Conservation (phyloP, 2,888 invertebrate species). For the Barypeithes pellucidus region DNA sequence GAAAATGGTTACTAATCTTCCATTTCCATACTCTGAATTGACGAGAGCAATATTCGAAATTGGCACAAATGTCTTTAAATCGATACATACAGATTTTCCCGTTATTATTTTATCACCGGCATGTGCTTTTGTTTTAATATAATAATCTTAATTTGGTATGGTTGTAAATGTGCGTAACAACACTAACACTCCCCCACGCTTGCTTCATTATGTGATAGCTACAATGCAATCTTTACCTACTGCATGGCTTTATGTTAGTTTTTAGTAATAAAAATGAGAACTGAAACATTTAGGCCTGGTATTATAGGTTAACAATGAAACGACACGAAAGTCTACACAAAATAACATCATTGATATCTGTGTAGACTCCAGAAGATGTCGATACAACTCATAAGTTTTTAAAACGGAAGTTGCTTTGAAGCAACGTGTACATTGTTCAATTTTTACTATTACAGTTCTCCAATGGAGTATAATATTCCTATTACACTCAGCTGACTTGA, state of each 20-base stretch:
- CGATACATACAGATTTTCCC: constrained; percentile 25
- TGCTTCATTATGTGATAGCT: constrained; percentile 6
- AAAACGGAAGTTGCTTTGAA: neutral
- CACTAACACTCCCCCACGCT: constrained; percentile 22
- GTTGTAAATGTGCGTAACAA: constrained; percentile 11
- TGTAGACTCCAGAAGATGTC: neutral
- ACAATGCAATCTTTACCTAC: constrained; percentile 16
- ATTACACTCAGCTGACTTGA: no score
- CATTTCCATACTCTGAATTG: neutral
- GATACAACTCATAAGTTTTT: no score
- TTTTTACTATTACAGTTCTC: neutral
- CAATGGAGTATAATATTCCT: no score
- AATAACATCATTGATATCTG: neutral
- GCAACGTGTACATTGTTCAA: no score
- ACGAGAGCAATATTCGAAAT: neutral
- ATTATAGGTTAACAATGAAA: neutral
- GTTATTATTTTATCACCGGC: constrained; percentile 1
- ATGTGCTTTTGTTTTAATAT: constrained; percentile 24
- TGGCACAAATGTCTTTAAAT: constrained; percentile 19
- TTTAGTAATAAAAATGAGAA: neutral
- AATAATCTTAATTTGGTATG: constrained; percentile 1
- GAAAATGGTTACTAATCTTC: no score
- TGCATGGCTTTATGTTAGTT: constrained; percentile 32
- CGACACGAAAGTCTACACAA: neutral
- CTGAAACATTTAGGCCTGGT: neutral